A percentile compares a stretch with the other conserved stretches of the same genome.
These are phyloP conservation scores for Trialeurodes vaporariorum DNA, from an alignment of 1,140 invertebrate genomes.

Conservation along the genomic window DNA sequence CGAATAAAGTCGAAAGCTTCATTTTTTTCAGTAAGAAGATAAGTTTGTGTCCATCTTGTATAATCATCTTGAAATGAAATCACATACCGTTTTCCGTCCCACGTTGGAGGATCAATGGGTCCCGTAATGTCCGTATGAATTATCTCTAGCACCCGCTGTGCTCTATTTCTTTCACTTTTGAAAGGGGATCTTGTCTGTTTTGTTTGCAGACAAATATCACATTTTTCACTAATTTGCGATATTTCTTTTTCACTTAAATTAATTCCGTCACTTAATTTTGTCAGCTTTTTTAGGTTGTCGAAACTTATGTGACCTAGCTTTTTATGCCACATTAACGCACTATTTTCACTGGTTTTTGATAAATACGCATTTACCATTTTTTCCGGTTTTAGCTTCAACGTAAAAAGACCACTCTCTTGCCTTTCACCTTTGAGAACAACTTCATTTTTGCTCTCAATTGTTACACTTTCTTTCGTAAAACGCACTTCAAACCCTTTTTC, in stretches of 20 bases:
- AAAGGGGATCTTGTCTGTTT: constrained; percentile 21
- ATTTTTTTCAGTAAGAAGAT: constrained; percentile 33
- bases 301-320: background rate
- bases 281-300: background rate
- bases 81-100: constrained; percentile 29
- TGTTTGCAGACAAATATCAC: constrained; percentile 2
- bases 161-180: constrained; percentile 16
- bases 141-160: constrained; percentile 24
- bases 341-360: background rate
- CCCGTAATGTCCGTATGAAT: constrained; percentile 29
- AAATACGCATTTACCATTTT: background rate
- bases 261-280: background rate
- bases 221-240: background rate
- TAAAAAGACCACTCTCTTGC: background rate
- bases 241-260: background rate
- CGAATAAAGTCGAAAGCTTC: constrained; percentile 31
- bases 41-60: constrained; percentile 29
- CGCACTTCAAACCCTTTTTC: background rate
- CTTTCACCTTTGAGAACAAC: background rate
- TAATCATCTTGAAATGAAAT: constrained; percentile 32
- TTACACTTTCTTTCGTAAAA: background rate
- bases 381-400: background rate
- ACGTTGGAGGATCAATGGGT: constrained; percentile 27
- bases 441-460: background rate
- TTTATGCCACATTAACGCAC: background rate